Evolutionary conservation across 2,888 invertebrate species (phyloP), one percentile per base, ranked within the genome.

Genomic region (Rotaria magnacalcarata): DNA sequence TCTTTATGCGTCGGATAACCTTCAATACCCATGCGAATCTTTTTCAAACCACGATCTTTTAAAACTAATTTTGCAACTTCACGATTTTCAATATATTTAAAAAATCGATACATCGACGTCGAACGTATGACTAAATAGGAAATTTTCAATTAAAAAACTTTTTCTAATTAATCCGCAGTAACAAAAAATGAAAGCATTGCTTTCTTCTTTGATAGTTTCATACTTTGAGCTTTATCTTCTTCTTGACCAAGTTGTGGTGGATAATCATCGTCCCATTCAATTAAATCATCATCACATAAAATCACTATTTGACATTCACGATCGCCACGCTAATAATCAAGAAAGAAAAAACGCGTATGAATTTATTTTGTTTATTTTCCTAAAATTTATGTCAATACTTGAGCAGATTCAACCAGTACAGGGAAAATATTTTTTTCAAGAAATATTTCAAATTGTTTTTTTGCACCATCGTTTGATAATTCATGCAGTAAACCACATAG

Each of bases 41-140:
- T 99, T 92, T 99, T 99, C 86, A 99, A 92, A 0, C 98, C 98
- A 84, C 99, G 93, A 90, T 99, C 99, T 90, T 98, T 98, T 93
- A 99, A 94, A 47, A 99, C 98, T 88, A 96, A 96, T 90, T 99
- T 99, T 11, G 99, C 99, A 11, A 99, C 98, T 91, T 99, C 99
- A 85, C 99, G 93, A 90, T 99, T 99, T 91, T 99, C 99, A 88
- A 99, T 97, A 92, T 99, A 99, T 91, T 98, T 98, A 93, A 99
- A 99, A 93, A 98, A 99, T 88, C 97, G 93, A 91, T 97, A 96
- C 93, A 98, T 94, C 75, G 95, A 95, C 8, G 97, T 97, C 89
- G 96, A 96, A 90, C 96, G 94, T 84, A 98, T 95, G 87, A 97
- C 94, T 94, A 90, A 24, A 92, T 91, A 87, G 88, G 88, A 88